These are phyloP conservation scores for Platysternon megacephalum DNA, from an alignment of 2,113 vertebrate species.

Conservation along the genomic window DNA sequence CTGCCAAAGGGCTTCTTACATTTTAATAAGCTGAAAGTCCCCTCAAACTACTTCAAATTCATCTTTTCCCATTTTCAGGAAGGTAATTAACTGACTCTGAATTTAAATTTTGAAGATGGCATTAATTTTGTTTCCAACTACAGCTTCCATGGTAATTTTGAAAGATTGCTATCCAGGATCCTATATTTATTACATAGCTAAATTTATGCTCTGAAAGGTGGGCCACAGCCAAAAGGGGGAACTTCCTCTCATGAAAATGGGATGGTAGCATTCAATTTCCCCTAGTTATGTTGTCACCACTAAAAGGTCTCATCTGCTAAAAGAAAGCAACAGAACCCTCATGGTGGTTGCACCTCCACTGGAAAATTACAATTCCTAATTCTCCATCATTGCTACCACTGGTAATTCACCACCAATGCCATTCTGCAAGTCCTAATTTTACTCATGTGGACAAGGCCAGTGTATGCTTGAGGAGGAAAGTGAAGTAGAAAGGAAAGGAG, in stretches of 20 bases:
- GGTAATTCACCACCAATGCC: not conserved
- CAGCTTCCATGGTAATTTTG: not conserved
- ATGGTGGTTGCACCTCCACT: not conserved
- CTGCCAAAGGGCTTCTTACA: not conserved
- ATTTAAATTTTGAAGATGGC: not conserved
- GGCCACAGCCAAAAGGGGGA: not conserved
- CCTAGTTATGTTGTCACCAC: not conserved
- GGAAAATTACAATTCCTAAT: not conserved
- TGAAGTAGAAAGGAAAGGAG: not conserved
- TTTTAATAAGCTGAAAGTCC: not conserved
- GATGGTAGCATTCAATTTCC: not conserved
- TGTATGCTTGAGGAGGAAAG: not conserved
- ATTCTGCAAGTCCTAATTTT: not conserved
- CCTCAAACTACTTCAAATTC: not conserved
- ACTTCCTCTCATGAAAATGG: not conserved
- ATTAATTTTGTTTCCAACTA: not conserved
- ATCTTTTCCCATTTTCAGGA: rapidly evolving
- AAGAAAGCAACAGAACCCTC: not conserved
- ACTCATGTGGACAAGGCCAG: not conserved
- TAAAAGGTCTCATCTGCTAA: not conserved
- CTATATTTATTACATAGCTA: not conserved
- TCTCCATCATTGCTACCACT: not conserved
- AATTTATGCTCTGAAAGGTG: not conserved
- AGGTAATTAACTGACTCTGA: not conserved
- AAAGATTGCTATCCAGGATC: not conserved